Evolutionary conservation across 2,113 vertebrate genomes (phyloP).

Genomic region (Percopsis transmontana): DNA sequence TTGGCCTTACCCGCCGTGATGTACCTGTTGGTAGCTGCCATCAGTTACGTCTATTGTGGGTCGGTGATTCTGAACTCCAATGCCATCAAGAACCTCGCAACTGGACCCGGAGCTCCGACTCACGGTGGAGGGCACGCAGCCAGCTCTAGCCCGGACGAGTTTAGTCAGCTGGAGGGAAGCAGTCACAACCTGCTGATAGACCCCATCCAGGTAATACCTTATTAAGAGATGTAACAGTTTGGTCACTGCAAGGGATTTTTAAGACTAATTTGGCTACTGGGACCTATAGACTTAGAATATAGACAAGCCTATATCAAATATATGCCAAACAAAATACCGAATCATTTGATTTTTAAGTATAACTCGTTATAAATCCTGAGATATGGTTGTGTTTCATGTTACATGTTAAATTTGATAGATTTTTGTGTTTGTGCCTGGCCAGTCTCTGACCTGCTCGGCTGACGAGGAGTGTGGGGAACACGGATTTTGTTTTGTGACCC

Average conservation of each 20-base stretch:
- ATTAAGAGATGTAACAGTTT: neutral
- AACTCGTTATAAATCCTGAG: too few relatives aligned
- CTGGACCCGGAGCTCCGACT: constrained; percentile 48
- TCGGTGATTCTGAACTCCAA: constrained; percentile 75
- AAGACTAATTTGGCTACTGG: too few relatives aligned
- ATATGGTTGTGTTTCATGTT: too few relatives aligned
- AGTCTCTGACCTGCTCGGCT: constrained; percentile 74
- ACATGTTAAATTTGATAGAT: neutral
- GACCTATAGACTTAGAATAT: too few relatives aligned
- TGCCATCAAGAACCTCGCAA: constrained; percentile 79
- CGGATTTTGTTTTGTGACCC: constrained; percentile 77
- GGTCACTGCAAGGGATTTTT: neutral
- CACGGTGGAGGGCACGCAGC: constrained; percentile 34
- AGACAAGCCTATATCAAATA: too few relatives aligned
- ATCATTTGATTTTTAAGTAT: too few relatives aligned
- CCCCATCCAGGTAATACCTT: constrained; percentile 74
- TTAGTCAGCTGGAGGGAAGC: constrained; percentile 57
- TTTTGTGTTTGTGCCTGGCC: neutral
- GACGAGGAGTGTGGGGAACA: constrained; percentile 81
- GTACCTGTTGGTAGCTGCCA: constrained; percentile 30
- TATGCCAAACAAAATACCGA: too few relatives aligned
- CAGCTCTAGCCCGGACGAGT: constrained; percentile 63
- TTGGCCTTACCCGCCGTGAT: constrained; percentile 20
- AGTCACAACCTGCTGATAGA: constrained; percentile 77
- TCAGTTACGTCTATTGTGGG: constrained; percentile 20